Conservation (phyloP, 2,888 invertebrate species). For the Lysandra coridon region DNA sequence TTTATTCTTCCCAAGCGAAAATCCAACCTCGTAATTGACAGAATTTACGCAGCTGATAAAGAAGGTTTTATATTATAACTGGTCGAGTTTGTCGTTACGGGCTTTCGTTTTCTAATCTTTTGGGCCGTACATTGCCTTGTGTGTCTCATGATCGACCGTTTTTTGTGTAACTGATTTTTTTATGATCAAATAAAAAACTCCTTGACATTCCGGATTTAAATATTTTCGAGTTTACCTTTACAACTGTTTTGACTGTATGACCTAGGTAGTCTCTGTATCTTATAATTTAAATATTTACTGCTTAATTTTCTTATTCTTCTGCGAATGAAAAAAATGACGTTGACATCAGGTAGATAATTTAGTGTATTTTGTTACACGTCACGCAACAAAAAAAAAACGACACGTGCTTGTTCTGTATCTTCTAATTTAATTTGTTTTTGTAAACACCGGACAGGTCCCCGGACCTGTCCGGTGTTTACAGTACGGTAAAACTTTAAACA, state of each 20-base stretch:
- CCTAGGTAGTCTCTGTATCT: background rate
- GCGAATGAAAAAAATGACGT: background rate
- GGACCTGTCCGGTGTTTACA: background rate
- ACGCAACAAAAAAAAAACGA: background rate
- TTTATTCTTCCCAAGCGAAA: conserved; percentile 48
- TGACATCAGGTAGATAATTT: background rate
- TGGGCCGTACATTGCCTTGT: conserved; percentile 34
- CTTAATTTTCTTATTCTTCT: background rate
- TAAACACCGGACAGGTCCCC: too few relatives aligned
- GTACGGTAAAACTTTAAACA: background rate
- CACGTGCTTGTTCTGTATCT: background rate
- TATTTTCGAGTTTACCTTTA: background rate
- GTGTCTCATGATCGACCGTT: conserved; percentile 23
- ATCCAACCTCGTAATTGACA: conserved; percentile 61
- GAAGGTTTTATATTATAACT: conserved; percentile 51
- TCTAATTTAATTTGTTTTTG: too few relatives aligned
- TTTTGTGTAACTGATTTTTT: conserved; percentile 24
- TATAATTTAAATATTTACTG: background rate
- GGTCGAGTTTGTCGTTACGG: conserved; percentile 39
- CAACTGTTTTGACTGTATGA: background rate
- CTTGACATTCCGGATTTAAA: conserved; percentile 11
- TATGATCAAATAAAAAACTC: conserved; percentile 31
- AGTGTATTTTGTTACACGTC: conserved; percentile 16
- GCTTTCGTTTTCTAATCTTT: conserved; percentile 39
- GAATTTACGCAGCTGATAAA: conserved; percentile 69